phyloP scores from a whole-genome alignment of 2,888 invertebrate species.

The Furcula furcula region DNA sequence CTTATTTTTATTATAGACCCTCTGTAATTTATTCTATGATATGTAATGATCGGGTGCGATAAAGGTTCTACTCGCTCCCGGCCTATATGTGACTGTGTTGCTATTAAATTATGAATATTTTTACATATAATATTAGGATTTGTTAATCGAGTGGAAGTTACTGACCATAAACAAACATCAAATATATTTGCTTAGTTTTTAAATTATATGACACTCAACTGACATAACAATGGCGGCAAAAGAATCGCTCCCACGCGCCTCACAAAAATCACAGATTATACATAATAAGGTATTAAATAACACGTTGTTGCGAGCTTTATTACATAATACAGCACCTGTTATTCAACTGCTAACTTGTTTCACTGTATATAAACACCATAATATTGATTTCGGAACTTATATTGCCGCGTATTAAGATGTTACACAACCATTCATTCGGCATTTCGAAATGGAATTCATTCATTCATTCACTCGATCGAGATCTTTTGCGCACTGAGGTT shows the following conservation, averaged over 20 bases:
- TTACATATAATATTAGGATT: no score
- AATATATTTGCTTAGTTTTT: no score
- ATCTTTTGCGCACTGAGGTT: conserved; percentile 17
- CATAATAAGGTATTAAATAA: conserved; percentile 18
- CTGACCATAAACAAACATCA: no score
- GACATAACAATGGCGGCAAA: conserved; percentile 29
- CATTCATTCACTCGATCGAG: conserved; percentile 32
- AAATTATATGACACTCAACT: conserved; percentile 31
- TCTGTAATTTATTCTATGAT: no score
- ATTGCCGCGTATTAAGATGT: conserved; percentile 13
- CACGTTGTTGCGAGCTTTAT: conserved; percentile 22
- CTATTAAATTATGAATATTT: no score
- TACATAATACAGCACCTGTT: conserved; percentile 17
- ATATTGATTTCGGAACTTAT: conserved; percentile 27
- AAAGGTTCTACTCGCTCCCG: no score
- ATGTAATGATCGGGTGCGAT: no score
- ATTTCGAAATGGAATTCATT: conserved; percentile 39
- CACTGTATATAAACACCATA: conserved; percentile 22
- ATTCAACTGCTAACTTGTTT: conserved; percentile 26
- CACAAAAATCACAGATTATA: conserved; percentile 29
- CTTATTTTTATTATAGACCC: no score
- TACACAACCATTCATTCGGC: conserved; percentile 27
- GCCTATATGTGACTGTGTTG: no score
- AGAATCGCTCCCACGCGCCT: conserved; percentile 25
- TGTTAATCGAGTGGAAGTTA: no score